Conservation (phyloP, 1,140 invertebrate genomes). For the Ostrea denselamellosa region DNA sequence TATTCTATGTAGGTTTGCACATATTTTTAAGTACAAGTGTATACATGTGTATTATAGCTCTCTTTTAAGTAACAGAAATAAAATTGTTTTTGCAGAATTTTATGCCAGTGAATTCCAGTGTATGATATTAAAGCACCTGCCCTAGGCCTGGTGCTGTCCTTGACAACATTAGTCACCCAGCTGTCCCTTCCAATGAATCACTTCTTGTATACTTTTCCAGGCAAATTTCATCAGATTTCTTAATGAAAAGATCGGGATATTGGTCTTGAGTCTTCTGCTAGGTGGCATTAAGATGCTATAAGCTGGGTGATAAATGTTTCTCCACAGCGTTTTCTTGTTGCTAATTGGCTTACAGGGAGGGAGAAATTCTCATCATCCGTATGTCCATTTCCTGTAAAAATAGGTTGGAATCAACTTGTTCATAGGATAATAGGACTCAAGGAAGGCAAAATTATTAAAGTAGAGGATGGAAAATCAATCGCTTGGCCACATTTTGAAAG, state of each 20-base stretch:
- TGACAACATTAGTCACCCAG: neutral
- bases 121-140: neutral
- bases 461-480: constrained; percentile 33
- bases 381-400: constrained; percentile 28
- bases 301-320: constrained; percentile 20
- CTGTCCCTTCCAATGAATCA: neutral
- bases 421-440: constrained; percentile 5
- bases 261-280: neutral
- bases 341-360: constrained; percentile 36
- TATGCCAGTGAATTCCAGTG: neutral
- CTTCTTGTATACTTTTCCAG: neutral
- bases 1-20: neutral
- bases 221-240: neutral
- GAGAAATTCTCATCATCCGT: constrained; percentile 23
- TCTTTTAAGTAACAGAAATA: too few relatives aligned
- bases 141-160: neutral
- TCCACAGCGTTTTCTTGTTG: constrained; percentile 3
- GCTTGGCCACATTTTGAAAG: constrained; percentile 7
- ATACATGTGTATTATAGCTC: too few relatives aligned
- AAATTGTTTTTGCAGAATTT: neutral
- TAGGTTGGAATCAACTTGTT: constrained; percentile 27
- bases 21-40: too few relatives aligned
- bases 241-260: constrained; percentile 33
- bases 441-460: neutral
- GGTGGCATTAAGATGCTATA: constrained; percentile 41